Percentiles rank a stretch among this genome's conserved stretches.
These are phyloP conservation scores for Pemphigus obesinymphae DNA, from an alignment of 1,140 invertebrate species.

Conservation along the genomic window DNA sequence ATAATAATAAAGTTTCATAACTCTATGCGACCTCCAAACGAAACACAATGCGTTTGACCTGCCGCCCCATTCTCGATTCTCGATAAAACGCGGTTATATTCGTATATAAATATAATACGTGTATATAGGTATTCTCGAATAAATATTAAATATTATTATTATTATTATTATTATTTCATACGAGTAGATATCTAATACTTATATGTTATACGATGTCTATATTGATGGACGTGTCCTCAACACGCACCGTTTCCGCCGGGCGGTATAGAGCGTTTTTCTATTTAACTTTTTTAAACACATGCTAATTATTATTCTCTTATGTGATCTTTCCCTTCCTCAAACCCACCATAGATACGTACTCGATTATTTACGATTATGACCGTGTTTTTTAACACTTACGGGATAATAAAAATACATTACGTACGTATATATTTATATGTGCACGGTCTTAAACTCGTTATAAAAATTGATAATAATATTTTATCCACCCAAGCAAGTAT, in stretches of 20 bases:
- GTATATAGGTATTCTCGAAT: too few species aligned
- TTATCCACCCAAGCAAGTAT: too few species aligned
- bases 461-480: constrained; percentile 5
- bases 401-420: not conserved
- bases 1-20: not conserved
- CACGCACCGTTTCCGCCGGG: not conserved
- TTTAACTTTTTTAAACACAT: not conserved
- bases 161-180: too few species aligned
- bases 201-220: too few species aligned
- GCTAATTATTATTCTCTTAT: not conserved
- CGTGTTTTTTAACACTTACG: not conserved
- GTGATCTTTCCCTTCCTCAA: too few species aligned
- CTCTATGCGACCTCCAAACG: not conserved
- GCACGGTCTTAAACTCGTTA: not conserved
- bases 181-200: not conserved
- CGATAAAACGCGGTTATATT: not conserved
- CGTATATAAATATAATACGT: too few species aligned
- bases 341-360: too few species aligned
- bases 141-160: too few species aligned
- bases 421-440: not conserved
- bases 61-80: not conserved
- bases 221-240: not conserved
- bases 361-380: constrained; percentile 7
- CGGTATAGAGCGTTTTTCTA: too few species aligned
- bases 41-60: constrained; percentile 11